These are phyloP conservation scores for Wiebesia pumilae DNA, from an alignment of 1,140 invertebrate genomes.

Conservation along the genomic window DNA sequence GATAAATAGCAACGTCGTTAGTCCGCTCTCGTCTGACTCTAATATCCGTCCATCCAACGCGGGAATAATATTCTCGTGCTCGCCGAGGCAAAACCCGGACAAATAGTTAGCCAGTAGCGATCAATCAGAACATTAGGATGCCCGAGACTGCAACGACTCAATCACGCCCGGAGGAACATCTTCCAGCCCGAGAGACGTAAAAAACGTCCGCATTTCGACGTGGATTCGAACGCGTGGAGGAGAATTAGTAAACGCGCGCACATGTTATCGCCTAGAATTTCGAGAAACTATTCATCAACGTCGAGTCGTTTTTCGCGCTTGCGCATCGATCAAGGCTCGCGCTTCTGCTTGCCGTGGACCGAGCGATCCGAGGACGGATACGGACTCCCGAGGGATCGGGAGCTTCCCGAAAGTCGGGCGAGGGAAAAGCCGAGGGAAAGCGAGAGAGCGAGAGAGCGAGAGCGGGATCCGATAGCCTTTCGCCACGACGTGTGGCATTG, in stretches of 20 bases:
- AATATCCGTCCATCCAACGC: too few species aligned
- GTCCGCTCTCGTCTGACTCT: too few species aligned
- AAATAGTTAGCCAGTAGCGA: too few species aligned
- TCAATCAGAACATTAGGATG: too few species aligned
- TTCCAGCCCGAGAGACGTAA: neutral
- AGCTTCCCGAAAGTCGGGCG: neutral
- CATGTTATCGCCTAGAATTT: constrained; percentile 19
- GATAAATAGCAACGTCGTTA: too few species aligned
- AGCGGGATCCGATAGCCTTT: constrained; percentile 52
- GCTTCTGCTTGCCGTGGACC: neutral
- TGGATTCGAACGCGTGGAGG: neutral
- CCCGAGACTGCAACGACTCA: too few species aligned
- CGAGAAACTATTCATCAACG: constrained; percentile 45
- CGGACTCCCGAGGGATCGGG: neutral
- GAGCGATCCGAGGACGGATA: neutral
- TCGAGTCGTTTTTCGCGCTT: constrained; percentile 22
- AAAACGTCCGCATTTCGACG: neutral
- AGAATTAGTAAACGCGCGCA: neutral
- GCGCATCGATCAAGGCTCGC: constrained; percentile 37
- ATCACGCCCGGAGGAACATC: neutral
- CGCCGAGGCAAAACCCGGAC: too few species aligned
- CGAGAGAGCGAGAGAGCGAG: neutral
- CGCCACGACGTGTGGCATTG: constrained; percentile 46
- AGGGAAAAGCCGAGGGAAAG: neutral
- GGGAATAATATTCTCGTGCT: too few species aligned